Percentiles rank a stretch among this genome's conserved stretches.
These are phyloP conservation scores for Neodiprion lecontei DNA, from an alignment of 1,140 invertebrate genomes.

Conservation along the genomic window DNA sequence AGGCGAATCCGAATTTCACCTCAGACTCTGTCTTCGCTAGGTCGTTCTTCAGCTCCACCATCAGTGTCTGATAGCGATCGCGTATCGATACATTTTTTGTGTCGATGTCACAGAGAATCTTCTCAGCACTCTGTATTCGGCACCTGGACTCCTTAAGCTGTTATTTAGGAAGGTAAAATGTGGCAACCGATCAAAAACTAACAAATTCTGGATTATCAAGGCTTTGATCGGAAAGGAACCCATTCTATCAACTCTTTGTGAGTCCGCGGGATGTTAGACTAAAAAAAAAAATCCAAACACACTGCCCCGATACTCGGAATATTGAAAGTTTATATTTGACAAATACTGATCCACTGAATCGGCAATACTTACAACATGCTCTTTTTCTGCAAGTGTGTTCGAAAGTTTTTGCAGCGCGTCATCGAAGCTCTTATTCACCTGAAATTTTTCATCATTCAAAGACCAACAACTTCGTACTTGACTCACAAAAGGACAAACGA, in stretches of 20 bases:
- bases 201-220: too few relatives aligned
- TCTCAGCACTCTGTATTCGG: slow-evolving; percentile 27
- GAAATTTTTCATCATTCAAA: neutral
- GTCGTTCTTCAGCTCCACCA: slow-evolving; percentile 33
- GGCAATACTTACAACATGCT: neutral
- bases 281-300: too few relatives aligned
- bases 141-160: slow-evolving; percentile 12
- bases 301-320: too few relatives aligned
- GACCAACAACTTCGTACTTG: neutral
- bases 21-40: slow-evolving; percentile 32
- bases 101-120: slow-evolving; percentile 22
- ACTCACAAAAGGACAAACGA: neutral
- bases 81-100: slow-evolving; percentile 23
- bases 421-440: neutral
- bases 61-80: slow-evolving; percentile 28
- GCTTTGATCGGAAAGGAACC: too few relatives aligned
- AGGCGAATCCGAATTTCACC: slow-evolving; percentile 20
- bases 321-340: neutral
- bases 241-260: too few relatives aligned
- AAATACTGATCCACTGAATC: neutral
- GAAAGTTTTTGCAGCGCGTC: neutral
- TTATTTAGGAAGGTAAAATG: neutral
- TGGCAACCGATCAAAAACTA: too few relatives aligned
- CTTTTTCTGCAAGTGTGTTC: neutral
- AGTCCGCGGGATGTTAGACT: too few relatives aligned